Percentiles rank a stretch among this genome's conserved stretches.
Conservation (phyloP, 2,888 invertebrate species). For the Cephus spinipes region DNA sequence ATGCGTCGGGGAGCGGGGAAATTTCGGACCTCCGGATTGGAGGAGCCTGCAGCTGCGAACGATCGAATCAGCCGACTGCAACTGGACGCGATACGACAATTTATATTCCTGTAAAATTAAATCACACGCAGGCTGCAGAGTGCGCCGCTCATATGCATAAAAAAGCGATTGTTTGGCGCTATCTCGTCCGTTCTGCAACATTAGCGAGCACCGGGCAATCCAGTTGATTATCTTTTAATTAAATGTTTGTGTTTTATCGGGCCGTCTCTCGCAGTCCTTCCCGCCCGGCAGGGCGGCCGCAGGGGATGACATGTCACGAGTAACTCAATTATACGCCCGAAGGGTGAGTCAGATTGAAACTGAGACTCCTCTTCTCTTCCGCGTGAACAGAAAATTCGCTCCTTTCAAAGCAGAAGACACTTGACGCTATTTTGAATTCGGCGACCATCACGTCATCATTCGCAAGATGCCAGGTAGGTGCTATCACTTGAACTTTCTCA, state of each 20-base stretch:
- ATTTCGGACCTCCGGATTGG: neutral
- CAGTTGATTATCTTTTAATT: conserved; percentile 64
- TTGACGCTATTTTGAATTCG: too few species aligned
- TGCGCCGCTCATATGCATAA: conserved; percentile 56
- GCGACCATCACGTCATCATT: too few species aligned
- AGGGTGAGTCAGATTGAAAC: neutral
- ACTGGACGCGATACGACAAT: conserved; percentile 48
- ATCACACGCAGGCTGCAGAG: conserved; percentile 42
- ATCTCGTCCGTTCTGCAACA: conserved; percentile 51
- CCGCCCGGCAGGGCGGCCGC: neutral
- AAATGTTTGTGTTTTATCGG: conserved; percentile 62
- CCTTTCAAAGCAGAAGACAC: too few species aligned
- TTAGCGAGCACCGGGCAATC: conserved; percentile 51
- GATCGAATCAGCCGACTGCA: conserved; percentile 3
- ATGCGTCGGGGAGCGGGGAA: conserved; percentile 15
- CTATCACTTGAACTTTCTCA: too few species aligned
- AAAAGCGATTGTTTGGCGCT: conserved; percentile 54
- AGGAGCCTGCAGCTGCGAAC: conserved; percentile 1
- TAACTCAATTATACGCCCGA: conserved; percentile 51
- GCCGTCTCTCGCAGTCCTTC: conserved; percentile 14
- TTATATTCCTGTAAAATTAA: conserved; percentile 62
- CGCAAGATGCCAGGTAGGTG: too few species aligned
- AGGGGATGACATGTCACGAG: conserved; percentile 44
- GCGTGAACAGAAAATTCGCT: too few species aligned
- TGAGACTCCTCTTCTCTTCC: too few species aligned